Evolutionary conservation across 2,888 invertebrate genomes (phyloP), one percentile per base, ranked within the genome.

Genomic region (Globia sparganii): DNA sequence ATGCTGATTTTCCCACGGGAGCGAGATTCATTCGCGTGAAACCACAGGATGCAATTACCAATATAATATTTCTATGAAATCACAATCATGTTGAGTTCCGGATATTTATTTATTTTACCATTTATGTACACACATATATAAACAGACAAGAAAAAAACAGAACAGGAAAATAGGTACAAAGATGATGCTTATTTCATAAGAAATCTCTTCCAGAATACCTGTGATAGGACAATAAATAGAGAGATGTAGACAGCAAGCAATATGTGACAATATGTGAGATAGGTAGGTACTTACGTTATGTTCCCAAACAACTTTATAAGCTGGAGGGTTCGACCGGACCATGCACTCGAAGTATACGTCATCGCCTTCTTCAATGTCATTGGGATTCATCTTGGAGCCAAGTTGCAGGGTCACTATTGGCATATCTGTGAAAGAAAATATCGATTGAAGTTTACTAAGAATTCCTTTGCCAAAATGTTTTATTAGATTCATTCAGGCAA

Each of bases 281-380:
- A 25, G 15, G 4, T 5, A 25, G 15, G 4, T 89, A 95, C 97
- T 96, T 87, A 97, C 97, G 85, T 97, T 95, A 89, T 97, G 97
- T 86, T 96, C 96, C 97, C 97, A 97, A 59, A 97, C 94, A 85
- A 97, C 95, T 94, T 97, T 97, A 89, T 97, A 97, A 83, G 96
- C 96, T n/a, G 96, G 95, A n/a, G 97, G 97, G 88, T 96, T 96
- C 66, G 97, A 96, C 71, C 92, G 92, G 49, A 97, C 96, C 67
- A 92, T 92, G 87, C 97, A 97, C 83, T 96, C 96, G 77, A 97
- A 97, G 89, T 97, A 96, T 4, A 96, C 96, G 81, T 97, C 96
- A 77, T 96, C 96, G 1, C 96, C 96, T 89, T 97, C 96, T 88
- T 96, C 96, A 31, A 96, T 97, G 82, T 96, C 96, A 79, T 96